Conservation (phyloP, 2,797 vertebrate genomes). For the Lutjanus campechanus region DNA sequence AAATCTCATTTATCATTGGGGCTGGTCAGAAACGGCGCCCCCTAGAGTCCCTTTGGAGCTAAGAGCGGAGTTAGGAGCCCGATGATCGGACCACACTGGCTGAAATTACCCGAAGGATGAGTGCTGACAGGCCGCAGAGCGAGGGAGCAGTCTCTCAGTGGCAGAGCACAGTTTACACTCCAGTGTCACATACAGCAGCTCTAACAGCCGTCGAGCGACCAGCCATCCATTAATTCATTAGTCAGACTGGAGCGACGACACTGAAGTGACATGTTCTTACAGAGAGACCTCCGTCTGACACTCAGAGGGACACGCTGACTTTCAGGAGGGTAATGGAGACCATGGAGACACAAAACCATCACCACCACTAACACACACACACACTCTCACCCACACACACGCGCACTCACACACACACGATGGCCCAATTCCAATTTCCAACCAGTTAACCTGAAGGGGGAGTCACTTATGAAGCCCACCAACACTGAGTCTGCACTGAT, state of each 20-base stretch:
- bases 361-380: conserved; percentile 44
- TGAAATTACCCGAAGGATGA: conserved; percentile 31
- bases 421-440: too few species aligned
- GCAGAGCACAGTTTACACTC: conserved; percentile 44
- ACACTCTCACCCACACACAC: conserved; percentile 42
- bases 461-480: too few species aligned
- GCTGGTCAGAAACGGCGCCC: conserved; percentile 40
- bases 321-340: conserved; percentile 56
- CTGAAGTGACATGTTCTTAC: conserved; percentile 43
- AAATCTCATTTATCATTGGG: background rate
- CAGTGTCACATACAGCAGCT: conserved; percentile 56
- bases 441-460: too few species aligned
- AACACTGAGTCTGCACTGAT: too few species aligned
- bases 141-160: conserved; percentile 53
- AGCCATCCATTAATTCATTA: conserved; percentile 61
- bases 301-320: conserved; percentile 56
- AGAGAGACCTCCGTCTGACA: conserved; percentile 59
- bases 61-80: conserved; percentile 8
- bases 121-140: conserved; percentile 30
- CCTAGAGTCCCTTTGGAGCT: conserved; percentile 19
- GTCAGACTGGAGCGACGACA: conserved; percentile 54
- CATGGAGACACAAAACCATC: conserved; percentile 65
- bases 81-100: conserved; percentile 8
- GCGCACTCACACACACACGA: too few species aligned
- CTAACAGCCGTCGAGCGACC: conserved; percentile 32